Evolutionary conservation across 23 tunicate species (phyloP), one percentile per base, ranked within the genome.

Genomic region (Ascidia mentula): DNA sequence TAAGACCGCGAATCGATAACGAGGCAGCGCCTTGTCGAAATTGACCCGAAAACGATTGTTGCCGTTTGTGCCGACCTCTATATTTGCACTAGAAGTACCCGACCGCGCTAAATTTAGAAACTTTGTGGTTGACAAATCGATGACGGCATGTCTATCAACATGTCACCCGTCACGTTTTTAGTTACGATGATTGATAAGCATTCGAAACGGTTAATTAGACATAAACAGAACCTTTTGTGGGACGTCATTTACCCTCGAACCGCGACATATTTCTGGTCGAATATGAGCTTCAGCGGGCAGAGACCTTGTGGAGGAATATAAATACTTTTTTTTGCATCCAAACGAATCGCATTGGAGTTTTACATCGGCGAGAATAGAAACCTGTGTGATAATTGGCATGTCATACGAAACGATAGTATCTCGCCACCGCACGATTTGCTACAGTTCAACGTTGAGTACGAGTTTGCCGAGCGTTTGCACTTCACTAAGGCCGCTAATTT

Each of bases 401-500:
- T n/a, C n/a, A n/a, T n/a, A n/a, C n/a, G n/a, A n/a, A n/a, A n/a
- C n/a, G n/a, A n/a, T n/a, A n/a, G n/a, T n/a, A n/a, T n/a, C n/a
- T n/a, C n/a, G n/a, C n/a, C n/a, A n/a, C n/a, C n/a, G n/a, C n/a
- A n/a, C n/a, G n/a, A n/a, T n/a, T n/a, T n/a, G n/a, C n/a, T n/a
- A n/a, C n/a, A n/a, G n/a, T n/a, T n/a, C n/a, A n/a, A n/a, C n/a
- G n/a, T n/a, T n/a, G n/a, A n/a, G n/a, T n/a, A n/a, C n/a, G n/a
- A n/a, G n/a, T n/a, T n/a, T n/a, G n/a, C n/a, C n/a, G n/a, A 53
- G 65, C 65, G 65, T 26, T 53, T 26, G 65, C 65, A 53, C 65
- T 20, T 53, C 65, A 9, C 13, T 20, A 6, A 53, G 28, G 65
- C 65, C 65, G 13, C 65, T 53, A 53, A 53, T 53, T 53, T 53